These are phyloP conservation scores for Hecatera dysodea DNA, from an alignment of 2,888 invertebrate species.

Conservation along the genomic window DNA sequence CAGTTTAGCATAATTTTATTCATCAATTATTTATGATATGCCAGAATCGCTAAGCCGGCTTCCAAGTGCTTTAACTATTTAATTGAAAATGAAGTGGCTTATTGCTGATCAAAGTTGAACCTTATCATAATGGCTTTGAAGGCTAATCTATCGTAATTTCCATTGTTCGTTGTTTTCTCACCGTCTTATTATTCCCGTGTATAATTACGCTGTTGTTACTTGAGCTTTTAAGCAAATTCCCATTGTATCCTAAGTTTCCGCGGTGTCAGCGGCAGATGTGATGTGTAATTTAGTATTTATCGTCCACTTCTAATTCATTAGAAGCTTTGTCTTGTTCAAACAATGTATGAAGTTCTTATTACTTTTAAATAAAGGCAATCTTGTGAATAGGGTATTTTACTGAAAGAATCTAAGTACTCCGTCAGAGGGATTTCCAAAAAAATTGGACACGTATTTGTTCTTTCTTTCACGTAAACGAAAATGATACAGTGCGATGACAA, in stretches of 20 bases:
- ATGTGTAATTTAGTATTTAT: constrained; percentile 43
- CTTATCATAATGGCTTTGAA: constrained; percentile 65
- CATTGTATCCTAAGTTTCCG: constrained; percentile 55
- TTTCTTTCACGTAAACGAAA: no score
- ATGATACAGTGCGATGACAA: no score
- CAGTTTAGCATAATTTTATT: constrained; percentile 59
- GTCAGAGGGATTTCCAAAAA: no score
- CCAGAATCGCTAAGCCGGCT: constrained; percentile 44
- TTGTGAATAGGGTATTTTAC: no score
- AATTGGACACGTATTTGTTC: no score
- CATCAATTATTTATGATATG: constrained; percentile 56
- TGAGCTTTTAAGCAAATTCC: constrained; percentile 60
- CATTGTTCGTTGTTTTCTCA: constrained; percentile 68
- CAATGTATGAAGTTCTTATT: constrained; percentile 15
- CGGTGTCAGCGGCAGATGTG: constrained; percentile 45
- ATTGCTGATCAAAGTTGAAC: constrained; percentile 53
- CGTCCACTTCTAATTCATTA: constrained; percentile 41
- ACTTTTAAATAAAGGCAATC: not conserved
- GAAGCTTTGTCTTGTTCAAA: constrained; percentile 31
- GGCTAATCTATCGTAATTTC: constrained; percentile 66
- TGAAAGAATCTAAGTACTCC: no score
- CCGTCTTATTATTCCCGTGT: constrained; percentile 63
- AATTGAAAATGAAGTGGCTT: constrained; percentile 56
- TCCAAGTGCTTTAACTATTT: constrained; percentile 52
- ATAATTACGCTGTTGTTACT: constrained; percentile 65